Conservation (phyloP, 2,113 vertebrate species). For the Himantopus leucocephalus region DNA sequence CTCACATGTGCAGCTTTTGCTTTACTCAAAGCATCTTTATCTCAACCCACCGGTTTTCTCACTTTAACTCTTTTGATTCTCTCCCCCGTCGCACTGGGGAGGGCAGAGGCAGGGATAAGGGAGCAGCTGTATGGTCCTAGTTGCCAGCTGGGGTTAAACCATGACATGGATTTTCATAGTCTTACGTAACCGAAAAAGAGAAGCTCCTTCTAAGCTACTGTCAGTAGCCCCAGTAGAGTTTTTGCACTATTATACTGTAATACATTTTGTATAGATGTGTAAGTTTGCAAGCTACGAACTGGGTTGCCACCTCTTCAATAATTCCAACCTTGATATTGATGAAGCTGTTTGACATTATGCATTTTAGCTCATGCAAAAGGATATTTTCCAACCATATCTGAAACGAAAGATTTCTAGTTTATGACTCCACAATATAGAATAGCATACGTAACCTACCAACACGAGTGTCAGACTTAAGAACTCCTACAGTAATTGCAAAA, state of each 20-base stretch:
- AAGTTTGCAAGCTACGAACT: not conserved
- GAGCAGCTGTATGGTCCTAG: not conserved
- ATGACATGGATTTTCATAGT: not conserved
- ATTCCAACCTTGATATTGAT: not conserved
- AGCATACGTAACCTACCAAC: not conserved
- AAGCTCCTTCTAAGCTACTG: not conserved
- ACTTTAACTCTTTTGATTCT: not conserved
- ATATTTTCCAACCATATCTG: not conserved
- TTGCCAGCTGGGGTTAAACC: not conserved
- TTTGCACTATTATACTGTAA: not conserved
- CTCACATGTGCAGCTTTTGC: not conserved
- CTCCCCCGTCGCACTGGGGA: not conserved
- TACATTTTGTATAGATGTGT: too few species aligned
- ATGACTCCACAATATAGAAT: not conserved
- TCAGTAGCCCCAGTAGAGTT: not conserved
- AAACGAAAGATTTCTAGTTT: not conserved
- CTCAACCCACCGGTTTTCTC: too few species aligned
- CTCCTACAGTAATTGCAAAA: not conserved
- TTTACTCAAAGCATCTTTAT: not conserved
- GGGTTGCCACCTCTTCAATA: not conserved
- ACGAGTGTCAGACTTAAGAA: not conserved
- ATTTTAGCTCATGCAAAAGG: not conserved
- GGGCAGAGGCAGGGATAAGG: not conserved
- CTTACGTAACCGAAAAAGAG: not conserved
- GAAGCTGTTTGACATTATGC: fast-evolving